Evolutionary conservation across 1,140 invertebrate genomes (phyloP), one percentile per base, ranked within the genome.

Genomic region (Epicauta chinensis): DNA sequence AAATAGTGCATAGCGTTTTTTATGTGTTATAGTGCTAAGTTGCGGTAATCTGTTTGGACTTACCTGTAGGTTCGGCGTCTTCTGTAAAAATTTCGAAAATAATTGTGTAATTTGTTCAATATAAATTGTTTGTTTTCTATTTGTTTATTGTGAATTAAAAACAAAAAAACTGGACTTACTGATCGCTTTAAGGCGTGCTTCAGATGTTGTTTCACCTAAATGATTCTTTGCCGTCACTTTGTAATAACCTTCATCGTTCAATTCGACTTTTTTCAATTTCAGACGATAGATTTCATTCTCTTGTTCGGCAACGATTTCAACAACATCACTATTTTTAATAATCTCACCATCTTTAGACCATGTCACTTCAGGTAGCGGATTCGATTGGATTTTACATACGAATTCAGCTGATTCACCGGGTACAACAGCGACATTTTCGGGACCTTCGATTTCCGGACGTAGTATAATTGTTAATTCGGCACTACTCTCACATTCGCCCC

Each of bases 231-330:
- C 89, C 1, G 73, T 79, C 3, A 91, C 70, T 16, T 78, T 81
- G 63, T 97, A 97, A 14, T 76, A 77, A 2, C 91, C 93, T 41
- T 80, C 83, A 66, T 98, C 93, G 9, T 76, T 78, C 4, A 86
- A 68, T 11, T 77, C 72, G 1, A 85, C 78, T 11, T 81, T 76
- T 57, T 83, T 82, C 23, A 93, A 77, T 0, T 79, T 72, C 5
- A 93, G 72, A 53, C 78, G 81, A 65, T 84, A 86, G 0, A 75
- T 77, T 56, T 83, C 81, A 5, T 77, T 77, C 2, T 74, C 74
- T n/a, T 72, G 72, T 61, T 89, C 81, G 54, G 81, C 77, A 0
- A 78, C 71, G 15, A 84, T 78, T 4, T 77, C 75, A 58, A 78
- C 77, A 35, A 75, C 73, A 9, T 77, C 75, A 16, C 74, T 74